Evolutionary conservation across 2,888 invertebrate species (phyloP).

Genomic region (Pherbina coryleti): DNA sequence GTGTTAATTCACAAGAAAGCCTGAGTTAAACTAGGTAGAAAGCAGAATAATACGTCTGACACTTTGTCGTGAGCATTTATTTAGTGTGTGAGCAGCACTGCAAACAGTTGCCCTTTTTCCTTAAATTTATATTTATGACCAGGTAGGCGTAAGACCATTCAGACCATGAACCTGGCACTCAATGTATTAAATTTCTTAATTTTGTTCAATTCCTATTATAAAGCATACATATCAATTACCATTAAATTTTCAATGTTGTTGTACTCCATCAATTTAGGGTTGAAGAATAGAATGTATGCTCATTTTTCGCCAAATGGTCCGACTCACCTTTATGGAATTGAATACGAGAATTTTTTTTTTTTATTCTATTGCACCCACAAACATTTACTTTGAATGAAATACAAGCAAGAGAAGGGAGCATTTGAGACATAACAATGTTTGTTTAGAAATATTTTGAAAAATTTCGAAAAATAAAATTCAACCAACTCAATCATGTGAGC

Average conservation of each 20-base stretch:
- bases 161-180: constrained; percentile 4
- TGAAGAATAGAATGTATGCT: neutral
- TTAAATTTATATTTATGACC: constrained; percentile 5
- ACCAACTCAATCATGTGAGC: too few relatives aligned
- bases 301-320: neutral
- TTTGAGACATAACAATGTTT: too few relatives aligned
- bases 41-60: neutral
- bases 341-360: too few relatives aligned
- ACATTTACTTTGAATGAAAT: too few relatives aligned
- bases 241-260: neutral
- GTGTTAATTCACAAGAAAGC: neutral
- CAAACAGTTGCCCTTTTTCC: neutral
- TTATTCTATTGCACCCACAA: too few relatives aligned
- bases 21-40: neutral
- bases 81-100: neutral
- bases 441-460: too few relatives aligned
- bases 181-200: constrained; percentile 17
- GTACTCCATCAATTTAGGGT: neutral
- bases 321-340: constrained; percentile 2
- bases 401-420: too few relatives aligned
- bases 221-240: constrained; percentile 18
- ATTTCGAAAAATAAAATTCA: too few relatives aligned
- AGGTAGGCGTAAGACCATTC: constrained; percentile 2
- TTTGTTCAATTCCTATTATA: constrained; percentile 5
- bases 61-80: too few relatives aligned